Conservation (phyloP, 2,113 vertebrate genomes). For the Xerus inauris region DNA sequence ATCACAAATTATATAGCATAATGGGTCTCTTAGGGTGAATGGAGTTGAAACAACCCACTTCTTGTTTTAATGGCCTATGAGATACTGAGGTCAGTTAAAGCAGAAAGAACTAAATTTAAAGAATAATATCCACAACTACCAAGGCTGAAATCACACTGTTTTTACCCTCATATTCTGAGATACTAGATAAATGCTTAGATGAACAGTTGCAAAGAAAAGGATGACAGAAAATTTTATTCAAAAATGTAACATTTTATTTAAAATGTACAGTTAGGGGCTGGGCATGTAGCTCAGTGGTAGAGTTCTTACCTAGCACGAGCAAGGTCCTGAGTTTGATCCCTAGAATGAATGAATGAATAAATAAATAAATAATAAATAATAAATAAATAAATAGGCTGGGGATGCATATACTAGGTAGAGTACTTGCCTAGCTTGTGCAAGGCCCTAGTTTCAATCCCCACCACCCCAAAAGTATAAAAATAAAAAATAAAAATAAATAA, state of each 20-base stretch:
- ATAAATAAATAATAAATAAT: too few species aligned
- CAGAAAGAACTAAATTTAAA: slow-evolving; percentile 6
- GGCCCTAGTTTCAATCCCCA: not conserved
- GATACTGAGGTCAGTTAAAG: not conserved
- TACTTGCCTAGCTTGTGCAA: too few species aligned
- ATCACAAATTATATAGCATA: slow-evolving; percentile 8
- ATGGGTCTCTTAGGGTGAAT: not conserved
- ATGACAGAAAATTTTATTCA: not conserved
- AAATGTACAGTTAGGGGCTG: not conserved
- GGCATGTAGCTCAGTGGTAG: not conserved
- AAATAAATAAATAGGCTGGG: too few species aligned
- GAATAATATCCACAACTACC: not conserved
- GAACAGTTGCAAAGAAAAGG: not conserved
- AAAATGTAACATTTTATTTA: not conserved
- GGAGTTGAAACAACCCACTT: not conserved
- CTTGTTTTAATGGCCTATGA: not conserved
- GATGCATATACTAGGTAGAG: not conserved
- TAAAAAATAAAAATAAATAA: not conserved
- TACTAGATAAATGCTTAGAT: not conserved
- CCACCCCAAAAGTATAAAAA: not conserved
- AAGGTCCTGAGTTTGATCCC: not conserved
- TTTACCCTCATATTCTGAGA: not conserved
- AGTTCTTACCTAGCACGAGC: not conserved
- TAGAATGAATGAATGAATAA: too few species aligned
- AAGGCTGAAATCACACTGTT: not conserved